Evolutionary conservation across 2,797 vertebrate species (phyloP), one percentile per base, ranked within the genome.

Genomic region (Parauchenoglanis ngamensis): DNA sequence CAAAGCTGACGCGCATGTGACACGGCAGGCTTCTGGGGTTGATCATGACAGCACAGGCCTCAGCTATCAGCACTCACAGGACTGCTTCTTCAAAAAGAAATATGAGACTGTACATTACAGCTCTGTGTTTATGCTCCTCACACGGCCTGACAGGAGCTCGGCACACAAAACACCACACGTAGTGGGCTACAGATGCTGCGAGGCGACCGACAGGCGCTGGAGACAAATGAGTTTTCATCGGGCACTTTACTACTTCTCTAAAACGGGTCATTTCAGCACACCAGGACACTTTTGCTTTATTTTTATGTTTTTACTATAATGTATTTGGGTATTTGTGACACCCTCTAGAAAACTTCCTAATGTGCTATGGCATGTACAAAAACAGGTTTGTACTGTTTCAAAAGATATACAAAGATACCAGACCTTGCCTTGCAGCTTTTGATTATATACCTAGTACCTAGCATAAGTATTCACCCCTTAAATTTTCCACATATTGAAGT

Each of bases 1-100:
- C 95, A 95, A 95, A 94, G 87, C 46, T 86, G 72, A 91, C 91
- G 90, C 75, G 89, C 93, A 94, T 91, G 91, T 92, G 93, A 94
- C 92, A 92, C 90, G 92, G 94, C 94, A 96, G 95, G 95, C 92
- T 93, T 93, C 95, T 95, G 93, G 94, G 94, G 94, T 95, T 94
- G 95, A 65, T 65, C 83, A 85, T 15, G 84, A 91, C 90, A 87
- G 90, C 89, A 92, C 87, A 90, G 86, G 91, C 87, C 86, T 85
- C 72, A 28, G 59, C 72, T 85, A 85, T 68, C 79, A 89, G 76
- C 89, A 90, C 83, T 86, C 44, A 59, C 76, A 84, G 59, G 75
- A 61, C 84, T 90, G 87, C 46, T 85, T 89, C 80, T 89, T 88
- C 75, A 88, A 54, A 70, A 79, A 86, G 92, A 93, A 94, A 95